These are phyloP conservation scores for Pharmacophagus antenor DNA, from an alignment of 2,888 invertebrate species.

Conservation along the genomic window DNA sequence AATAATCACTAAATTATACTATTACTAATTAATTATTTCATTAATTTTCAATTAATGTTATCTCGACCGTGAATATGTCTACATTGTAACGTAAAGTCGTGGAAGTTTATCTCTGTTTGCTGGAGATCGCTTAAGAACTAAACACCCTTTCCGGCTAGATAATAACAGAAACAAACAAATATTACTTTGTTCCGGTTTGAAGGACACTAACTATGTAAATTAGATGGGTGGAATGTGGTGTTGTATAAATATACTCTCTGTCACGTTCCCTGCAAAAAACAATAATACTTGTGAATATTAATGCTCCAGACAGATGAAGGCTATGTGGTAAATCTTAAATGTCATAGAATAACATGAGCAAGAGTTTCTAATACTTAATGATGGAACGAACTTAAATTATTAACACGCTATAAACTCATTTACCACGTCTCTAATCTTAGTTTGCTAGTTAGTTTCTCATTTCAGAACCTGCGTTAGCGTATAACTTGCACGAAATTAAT, in stretches of 20 bases:
- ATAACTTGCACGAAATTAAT: slow-evolving; percentile 52
- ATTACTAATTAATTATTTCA: too few relatives aligned
- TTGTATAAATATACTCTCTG: not conserved
- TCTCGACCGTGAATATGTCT: too few relatives aligned
- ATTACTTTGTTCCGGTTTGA: too few relatives aligned
- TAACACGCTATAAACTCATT: slow-evolving; percentile 75
- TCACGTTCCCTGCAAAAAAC: not conserved
- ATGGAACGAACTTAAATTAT: slow-evolving; percentile 52
- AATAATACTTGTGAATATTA: not conserved
- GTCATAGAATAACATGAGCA: not conserved
- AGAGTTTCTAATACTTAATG: slow-evolving; percentile 51
- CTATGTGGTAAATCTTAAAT: not conserved
- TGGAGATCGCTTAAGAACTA: too few relatives aligned
- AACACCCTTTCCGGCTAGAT: too few relatives aligned
- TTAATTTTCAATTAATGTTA: too few relatives aligned
- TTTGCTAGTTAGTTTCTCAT: slow-evolving; percentile 68
- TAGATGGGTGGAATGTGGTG: not conserved
- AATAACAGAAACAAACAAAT: too few relatives aligned
- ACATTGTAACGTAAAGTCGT: too few relatives aligned
- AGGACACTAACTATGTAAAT: not conserved
- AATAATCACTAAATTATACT: too few relatives aligned
- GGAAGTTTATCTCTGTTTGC: too few relatives aligned
- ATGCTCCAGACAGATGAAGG: not conserved
- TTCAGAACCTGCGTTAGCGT: slow-evolving; percentile 51
- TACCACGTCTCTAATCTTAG: slow-evolving; percentile 60